These are phyloP conservation scores for Helicoverpa armigera DNA, from an alignment of 1,140 invertebrate genomes.

Conservation along the genomic window DNA sequence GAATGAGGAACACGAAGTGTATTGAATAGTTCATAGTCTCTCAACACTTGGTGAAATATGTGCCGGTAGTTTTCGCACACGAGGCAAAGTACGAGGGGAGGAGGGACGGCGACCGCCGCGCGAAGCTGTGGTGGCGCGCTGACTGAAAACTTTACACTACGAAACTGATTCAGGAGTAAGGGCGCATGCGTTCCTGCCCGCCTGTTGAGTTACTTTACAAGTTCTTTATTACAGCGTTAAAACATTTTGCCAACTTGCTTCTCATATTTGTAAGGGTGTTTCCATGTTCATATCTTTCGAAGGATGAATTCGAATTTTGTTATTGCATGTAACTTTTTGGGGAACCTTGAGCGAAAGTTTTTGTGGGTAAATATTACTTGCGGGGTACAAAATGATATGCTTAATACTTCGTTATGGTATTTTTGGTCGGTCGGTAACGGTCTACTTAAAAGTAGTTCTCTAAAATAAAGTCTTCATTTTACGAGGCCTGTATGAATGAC, in stretches of 20 bases:
- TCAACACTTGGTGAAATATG: slow-evolving; percentile 24
- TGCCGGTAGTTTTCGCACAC: slow-evolving; percentile 25
- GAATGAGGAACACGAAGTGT: slow-evolving; percentile 68
- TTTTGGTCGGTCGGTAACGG: too few relatives aligned
- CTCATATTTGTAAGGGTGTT: slow-evolving; percentile 19
- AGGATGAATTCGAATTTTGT: neutral
- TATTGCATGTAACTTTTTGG: neutral
- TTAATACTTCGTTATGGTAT: too few relatives aligned
- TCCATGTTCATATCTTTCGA: neutral
- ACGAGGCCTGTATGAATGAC: too few relatives aligned
- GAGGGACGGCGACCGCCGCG: slow-evolving; percentile 56
- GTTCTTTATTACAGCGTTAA: slow-evolving; percentile 42
- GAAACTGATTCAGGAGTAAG: slow-evolving; percentile 40
- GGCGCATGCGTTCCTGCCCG: slow-evolving; percentile 66
- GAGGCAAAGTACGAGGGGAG: slow-evolving; percentile 20
- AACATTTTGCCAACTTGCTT: slow-evolving; percentile 33
- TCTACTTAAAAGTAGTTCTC: too few relatives aligned
- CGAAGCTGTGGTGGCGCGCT: slow-evolving; percentile 52
- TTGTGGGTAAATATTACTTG: too few relatives aligned
- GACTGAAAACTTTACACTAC: slow-evolving; percentile 66
- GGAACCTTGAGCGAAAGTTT: too few relatives aligned
- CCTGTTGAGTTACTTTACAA: slow-evolving; percentile 69
- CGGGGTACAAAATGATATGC: too few relatives aligned
- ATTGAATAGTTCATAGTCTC: slow-evolving; percentile 68
- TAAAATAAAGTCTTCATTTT: too few relatives aligned